Base-by-base conservation (phyloP, 2,888 invertebrate genomes). In the Netelia virgata region DNA sequence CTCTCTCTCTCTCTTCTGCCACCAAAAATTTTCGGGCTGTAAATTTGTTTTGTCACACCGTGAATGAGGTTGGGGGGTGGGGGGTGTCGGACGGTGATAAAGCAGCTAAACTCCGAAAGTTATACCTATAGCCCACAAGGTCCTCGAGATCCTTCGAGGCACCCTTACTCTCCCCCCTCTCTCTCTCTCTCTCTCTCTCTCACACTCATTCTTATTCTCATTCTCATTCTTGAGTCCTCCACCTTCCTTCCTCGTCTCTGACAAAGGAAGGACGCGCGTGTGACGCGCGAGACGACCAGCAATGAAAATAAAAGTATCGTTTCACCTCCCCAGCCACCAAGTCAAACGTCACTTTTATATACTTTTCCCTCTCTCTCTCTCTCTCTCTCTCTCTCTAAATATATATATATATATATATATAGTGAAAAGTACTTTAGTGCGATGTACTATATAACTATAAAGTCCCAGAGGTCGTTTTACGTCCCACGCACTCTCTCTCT, bases 21-120 rank as follows among this genome's bases (percentile, higher is more conserved):
- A 50, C 68, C 82, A 57, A 81, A 86, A 87, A 86, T 83, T 28
- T 80, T 84, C 81, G 80, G 77, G 84, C 72, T 79, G 84, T 87
- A 86, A 86, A 86, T 87, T 87, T 89, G 89, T 91, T 90, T 89
- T 90, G 90, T 91, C 89, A 89, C 90, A 89, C 86, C 83, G 83
- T 79, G 87, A 87, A 87, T 86, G 87, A 83, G 64, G 79, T 1
- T 3, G 28, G 28, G 28, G 28, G 28, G 3, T 5, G 28, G 28
- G 28, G 28, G 28, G 3, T 0, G 3, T 2, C 28, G 59, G 76
- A 70, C 79, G 84, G 87, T 87, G 89, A 90, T 90, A 89, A 90
- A 89, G 88, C 88, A 86, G 88, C 87, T 85, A 73, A 82, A 64
- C 64, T 82, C 76, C 68, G 86, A 87, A 84, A 87, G 86, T 87